Evolutionary conservation across 1,140 invertebrate species (phyloP).

Genomic region (Scaptomyza pallida): DNA sequence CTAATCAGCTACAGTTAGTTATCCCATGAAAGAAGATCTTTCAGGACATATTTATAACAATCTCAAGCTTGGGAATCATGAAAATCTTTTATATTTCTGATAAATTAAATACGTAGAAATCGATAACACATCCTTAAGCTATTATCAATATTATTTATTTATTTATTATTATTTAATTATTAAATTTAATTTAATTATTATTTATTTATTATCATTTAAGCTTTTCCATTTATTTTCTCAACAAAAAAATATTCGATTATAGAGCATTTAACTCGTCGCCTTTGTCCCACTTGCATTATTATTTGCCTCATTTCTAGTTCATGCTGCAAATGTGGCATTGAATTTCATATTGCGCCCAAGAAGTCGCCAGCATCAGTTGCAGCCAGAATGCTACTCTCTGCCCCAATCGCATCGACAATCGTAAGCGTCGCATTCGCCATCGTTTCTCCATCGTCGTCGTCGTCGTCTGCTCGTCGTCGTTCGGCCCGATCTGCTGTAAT

Average conservation of each 20-base stretch:
- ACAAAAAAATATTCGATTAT: background rate
- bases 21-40: too few relatives aligned
- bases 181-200: too few relatives aligned
- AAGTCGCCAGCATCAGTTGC: constrained; percentile 6
- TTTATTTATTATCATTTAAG: too few relatives aligned
- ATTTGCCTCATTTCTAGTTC: constrained; percentile 61
- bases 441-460: constrained; percentile 4
- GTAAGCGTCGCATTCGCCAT: constrained; percentile 40
- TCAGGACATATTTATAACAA: too few relatives aligned
- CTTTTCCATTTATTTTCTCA: too few relatives aligned
- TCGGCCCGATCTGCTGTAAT: constrained; percentile 60
- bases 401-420: constrained; percentile 63
- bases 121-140: too few relatives aligned
- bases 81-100: too few relatives aligned
- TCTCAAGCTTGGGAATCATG: too few relatives aligned
- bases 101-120: too few relatives aligned
- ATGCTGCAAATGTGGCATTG: constrained; percentile 79
- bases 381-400: constrained; percentile 21
- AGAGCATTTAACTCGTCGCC: constrained; percentile 10
- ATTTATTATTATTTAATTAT: too few relatives aligned
- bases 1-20: too few relatives aligned
- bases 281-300: background rate
- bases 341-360: constrained; percentile 77
- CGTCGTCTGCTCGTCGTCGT: constrained; percentile 24
- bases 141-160: too few relatives aligned